Conservation (phyloP, 1,140 invertebrate genomes). For the Lasioglossum baleicum region DNA sequence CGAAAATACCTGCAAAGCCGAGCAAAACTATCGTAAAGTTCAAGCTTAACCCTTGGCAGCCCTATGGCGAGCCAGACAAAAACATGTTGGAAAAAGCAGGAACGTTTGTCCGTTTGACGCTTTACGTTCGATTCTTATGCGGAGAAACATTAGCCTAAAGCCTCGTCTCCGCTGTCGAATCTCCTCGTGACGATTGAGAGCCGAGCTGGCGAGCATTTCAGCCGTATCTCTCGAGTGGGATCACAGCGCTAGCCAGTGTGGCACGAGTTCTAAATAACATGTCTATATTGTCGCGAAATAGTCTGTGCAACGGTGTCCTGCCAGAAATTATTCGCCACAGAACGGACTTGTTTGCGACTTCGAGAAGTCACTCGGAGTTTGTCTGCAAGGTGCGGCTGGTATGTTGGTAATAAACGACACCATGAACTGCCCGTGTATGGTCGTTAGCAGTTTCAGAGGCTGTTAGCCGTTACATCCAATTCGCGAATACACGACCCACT, state of each 20-base stretch:
- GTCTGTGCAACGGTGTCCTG: not conserved
- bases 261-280: not conserved
- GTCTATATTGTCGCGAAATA: not conserved
- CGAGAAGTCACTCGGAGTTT: not conserved
- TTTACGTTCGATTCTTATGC: no score
- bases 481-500: not conserved
- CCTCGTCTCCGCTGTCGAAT: no score
- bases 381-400: not conserved
- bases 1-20: no score
- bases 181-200: no score
- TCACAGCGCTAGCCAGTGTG: not conserved
- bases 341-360: not conserved
- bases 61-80: no score
- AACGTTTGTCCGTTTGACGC: no score
- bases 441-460: not conserved
- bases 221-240: not conserved
- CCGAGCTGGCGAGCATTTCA: no score
- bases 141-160: no score
- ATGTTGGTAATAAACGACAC: not conserved
- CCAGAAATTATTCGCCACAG: not conserved
- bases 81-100: no score
- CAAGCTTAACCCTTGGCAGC: no score
- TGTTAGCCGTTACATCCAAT: not conserved
- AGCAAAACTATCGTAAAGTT: no score
- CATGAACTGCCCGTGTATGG: not conserved